Evolutionary conservation across 1,140 invertebrate genomes (phyloP).

Genomic region (Brachionus manjavacas): DNA sequence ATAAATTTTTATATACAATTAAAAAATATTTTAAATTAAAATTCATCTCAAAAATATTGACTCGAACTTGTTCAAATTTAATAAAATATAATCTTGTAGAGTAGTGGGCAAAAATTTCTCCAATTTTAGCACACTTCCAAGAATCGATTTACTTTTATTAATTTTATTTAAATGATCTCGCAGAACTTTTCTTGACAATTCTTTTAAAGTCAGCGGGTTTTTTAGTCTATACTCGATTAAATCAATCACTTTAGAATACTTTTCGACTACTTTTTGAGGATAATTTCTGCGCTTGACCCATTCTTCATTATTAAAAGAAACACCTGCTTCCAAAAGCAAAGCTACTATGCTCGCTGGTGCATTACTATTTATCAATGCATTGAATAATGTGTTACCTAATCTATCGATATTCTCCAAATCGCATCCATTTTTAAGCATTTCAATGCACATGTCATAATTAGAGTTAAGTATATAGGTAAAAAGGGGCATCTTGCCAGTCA

Average conservation of each 20-base stretch:
- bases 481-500: constrained; percentile 35
- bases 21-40: background rate
- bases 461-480: constrained; percentile 11
- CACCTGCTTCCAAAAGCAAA: constrained; percentile 26
- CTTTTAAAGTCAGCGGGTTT: constrained; percentile 26
- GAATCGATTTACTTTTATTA: constrained; percentile 15
- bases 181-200: background rate
- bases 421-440: constrained; percentile 27
- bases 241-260: constrained; percentile 7
- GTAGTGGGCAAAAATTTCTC: constrained; percentile 16
- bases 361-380: constrained; percentile 36
- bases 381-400: constrained; percentile 25
- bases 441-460: constrained; percentile 37
- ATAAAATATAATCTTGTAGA: constrained; percentile 34
- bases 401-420: constrained; percentile 32
- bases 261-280: background rate
- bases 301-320: constrained; percentile 26
- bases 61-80: constrained; percentile 34
- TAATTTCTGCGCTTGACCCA: background rate
- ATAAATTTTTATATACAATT: background rate
- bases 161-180: constrained; percentile 24
- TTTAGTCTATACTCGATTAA: constrained; percentile 38
- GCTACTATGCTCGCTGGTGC: background rate
- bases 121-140: constrained; percentile 11
- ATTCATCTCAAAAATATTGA: constrained; percentile 11